Base-by-base conservation (phyloP, 2,113 vertebrate species). In the Cephalopholis sonnerati region DNA sequence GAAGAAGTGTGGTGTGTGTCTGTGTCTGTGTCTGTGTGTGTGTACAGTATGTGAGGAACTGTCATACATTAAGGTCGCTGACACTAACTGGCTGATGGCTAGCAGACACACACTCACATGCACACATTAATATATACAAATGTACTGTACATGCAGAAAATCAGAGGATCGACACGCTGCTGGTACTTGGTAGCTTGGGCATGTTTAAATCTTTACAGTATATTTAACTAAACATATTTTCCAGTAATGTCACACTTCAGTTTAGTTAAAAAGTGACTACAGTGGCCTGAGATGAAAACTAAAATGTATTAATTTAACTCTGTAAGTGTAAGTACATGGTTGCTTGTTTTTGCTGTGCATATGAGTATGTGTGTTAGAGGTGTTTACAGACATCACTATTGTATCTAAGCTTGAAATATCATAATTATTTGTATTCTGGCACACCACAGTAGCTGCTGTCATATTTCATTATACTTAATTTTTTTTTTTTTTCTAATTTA, bases 11-110 rank as follows among this genome's bases (percentile, higher is more conserved):
- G 41, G 39, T 77, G 67, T 69, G 74, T 27, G 18, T 58, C 22
- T 58, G 41, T 25, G 72, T 57, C 67, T 63, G 63, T 54, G 29
- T 58, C 27, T 58, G 39, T 51, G 72, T 57, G 74, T 63, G 63
- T 54, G 29, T 54, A 25, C 10, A 32, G 25, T 79, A 46, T 59
- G 58, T 72, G 51, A 39, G 11, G 22, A 53, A 64, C 58, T 62
- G 27, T 57, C 10, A n/a, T 54, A 59, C 73, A 50, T 50, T 41
- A 9, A 72, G 41, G 77, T 84, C 1, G 4, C 36, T 48, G 53
- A 48, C 64, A 20, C 12, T 51, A 66, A 75, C 57, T 71, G 41
- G 51, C 55, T 70, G 70, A 66, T 24, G 71, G 17, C 44, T 11
- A 7, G 62, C 32, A 22, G 25, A 67, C 73, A 69, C 8, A 4